Evolutionary conservation across 2,888 invertebrate genomes (phyloP), one percentile per base, ranked within the genome.

Genomic region (Marronus borbonicus): DNA sequence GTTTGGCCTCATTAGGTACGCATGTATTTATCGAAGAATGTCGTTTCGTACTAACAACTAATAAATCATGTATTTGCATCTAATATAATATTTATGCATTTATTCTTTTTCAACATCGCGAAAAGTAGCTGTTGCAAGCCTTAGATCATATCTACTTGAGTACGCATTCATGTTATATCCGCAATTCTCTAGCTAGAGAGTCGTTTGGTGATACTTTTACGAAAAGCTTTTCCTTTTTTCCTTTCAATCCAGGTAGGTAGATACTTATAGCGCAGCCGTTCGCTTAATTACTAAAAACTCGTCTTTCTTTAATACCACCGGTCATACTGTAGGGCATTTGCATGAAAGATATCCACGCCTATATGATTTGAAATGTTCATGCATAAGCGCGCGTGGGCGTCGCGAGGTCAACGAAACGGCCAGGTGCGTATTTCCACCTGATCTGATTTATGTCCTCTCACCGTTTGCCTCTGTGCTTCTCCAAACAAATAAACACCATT

Each of bases 391-490:
- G 77, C 50, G 83, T 82, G 80, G 83, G 81, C 80, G 81, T 75
- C 79, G 79, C 80, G 82, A 83, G 81, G 81, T 82, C 81, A 83
- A 81, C 81, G 82, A 78, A 81, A 80, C 75, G 79, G 74, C 82
- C 83, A 82, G 83, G 82, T 82, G 83, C 69, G 81, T 81, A 78
- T 80, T 81, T 80, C 78, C 80, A 82, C 80, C 79, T 79, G 80
- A 82, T 82, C 78, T 80, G 79, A 81, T 82, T 82, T 81, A 81
- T 79, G 78, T 70, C 78, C 75, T 55, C 64, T 72, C 72, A 77
- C 49, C 76, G 72, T 72, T 55, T 72, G 72, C 66, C 66, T 62
- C 72, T 39, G 72, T 36, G 58, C 50, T 64, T 65, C 76, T 76
- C 66, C 65, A 66, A 76, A 76, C 76, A 66, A 76, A 76, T 76